Base-by-base conservation (phyloP, 2,888 invertebrate genomes). In the Troglohyphantes excavatus region DNA sequence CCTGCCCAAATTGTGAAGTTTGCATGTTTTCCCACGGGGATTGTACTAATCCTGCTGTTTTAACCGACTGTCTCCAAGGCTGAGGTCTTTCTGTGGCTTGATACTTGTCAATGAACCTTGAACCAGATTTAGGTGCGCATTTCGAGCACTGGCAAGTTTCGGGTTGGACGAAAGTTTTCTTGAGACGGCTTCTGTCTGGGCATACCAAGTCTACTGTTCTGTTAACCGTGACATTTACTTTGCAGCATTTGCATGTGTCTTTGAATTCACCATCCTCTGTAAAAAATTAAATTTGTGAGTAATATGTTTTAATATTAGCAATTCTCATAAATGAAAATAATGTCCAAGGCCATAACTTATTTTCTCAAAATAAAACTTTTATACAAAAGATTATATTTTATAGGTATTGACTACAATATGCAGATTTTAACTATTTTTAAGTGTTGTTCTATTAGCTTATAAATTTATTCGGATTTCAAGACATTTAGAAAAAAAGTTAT, bases 251-350 rank as follows among this genome's bases (percentile, higher is more conserved):
- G 65, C 90, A 90, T 5, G 21, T 65, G 13, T 83, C 78, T 29
- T 85, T 90, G 68, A 90, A 90, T 43, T 90, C 90, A 2, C 84
- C 90, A 81, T 90, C 90, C 29, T 85, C 90, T 90, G 84, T 9
- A 73, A 79, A 53, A 53, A n/a, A 53, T 1, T 13, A 53, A 39
- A 39, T 11, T 39, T 2, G 39, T 39, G 39, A 39, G 0, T 39
- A 33, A 9, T n/a, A n/a, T n/a, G n/a, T n/a, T 39, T 39, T 39
- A 1, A 2, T 2, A 1, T 11, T 11, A 39, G 13, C 13, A 39
- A 2, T 39, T 39, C 1, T 39, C 3, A 7, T 39, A 39, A 39
- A 39, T 39, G 1, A 13, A 39, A n/a, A n/a, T n/a, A n/a, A n/a
- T n/a, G n/a, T n/a, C n/a, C n/a, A n/a, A n/a, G n/a, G n/a, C n/a